Evolutionary conservation across 1,140 invertebrate species (phyloP), one percentile per base, ranked within the genome.

Genomic region (Aphelinus atriplicis): DNA sequence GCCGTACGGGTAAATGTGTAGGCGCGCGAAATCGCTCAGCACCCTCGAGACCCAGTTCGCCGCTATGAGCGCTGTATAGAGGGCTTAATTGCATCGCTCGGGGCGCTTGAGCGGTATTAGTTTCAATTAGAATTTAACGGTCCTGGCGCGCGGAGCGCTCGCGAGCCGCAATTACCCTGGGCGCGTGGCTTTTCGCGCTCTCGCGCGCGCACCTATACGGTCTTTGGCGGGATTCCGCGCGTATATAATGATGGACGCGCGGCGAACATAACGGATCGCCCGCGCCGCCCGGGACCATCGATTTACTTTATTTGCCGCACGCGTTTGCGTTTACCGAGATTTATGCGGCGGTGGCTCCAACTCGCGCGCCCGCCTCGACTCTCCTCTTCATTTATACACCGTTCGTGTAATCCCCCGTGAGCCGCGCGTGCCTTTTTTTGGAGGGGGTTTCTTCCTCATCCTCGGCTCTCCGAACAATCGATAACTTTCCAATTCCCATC

Each of bases 71-170:
- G 45, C 4, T 47, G 0, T 26, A 26, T 26, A 26, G 26, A 26
- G 26, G 1, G 7, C 46, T 42, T 67, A 74, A 74, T 67, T 74
- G 72, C 43, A 3, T 4, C 63, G 66, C 53, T 51, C 47, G 9
- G 66, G 60, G 47, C 48, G 9, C 43, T 7, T 10, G 3, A 61
- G 43, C 60, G 42, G 65, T 26, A 62, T 45, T 64, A 45, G 26
- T 69, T 75, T 68, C 66, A 73, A 73, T 73, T 73, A 73, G 48
- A 73, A 73, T 66, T 50, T 60, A 73, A 73, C 71, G 63, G 71
- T 66, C n/a, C 70, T 7, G 46, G 56, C 56, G 68, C 1, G 3
- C n/a, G 47, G 7, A 26, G 60, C 58, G 26, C 66, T n/a, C 2
- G 68, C 10, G 7, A 26, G 26, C 26, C 7, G 60, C 70, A 65